Percentiles rank a stretch among this genome's conserved stretches.
Evolutionary conservation across 1,140 invertebrate species (phyloP).

Genomic region (Apis dorsata): DNA sequence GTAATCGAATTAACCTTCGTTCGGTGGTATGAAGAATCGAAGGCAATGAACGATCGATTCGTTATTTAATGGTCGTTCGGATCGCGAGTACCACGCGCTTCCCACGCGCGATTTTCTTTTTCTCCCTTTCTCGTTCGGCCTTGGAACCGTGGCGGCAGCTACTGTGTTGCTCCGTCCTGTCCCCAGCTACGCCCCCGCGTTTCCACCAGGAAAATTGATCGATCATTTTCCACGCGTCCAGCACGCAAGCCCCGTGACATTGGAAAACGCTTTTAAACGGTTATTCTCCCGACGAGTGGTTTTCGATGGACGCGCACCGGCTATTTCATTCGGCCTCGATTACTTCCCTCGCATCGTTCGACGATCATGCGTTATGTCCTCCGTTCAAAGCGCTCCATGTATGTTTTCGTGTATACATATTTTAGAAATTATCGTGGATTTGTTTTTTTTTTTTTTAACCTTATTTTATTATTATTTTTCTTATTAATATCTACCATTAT

Average conservation of each 20-base stretch:
- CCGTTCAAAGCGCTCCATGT: background rate
- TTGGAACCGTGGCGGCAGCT: background rate
- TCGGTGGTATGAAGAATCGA: too few species aligned
- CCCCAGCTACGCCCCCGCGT: background rate
- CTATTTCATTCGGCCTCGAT: conserved; percentile 6
- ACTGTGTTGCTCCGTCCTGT: background rate
- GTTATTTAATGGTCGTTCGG: background rate
- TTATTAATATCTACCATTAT: too few species aligned
- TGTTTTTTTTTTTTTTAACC: background rate
- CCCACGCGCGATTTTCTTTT: conserved; percentile 6
- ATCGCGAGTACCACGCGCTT: background rate
- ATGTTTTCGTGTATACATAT: background rate
- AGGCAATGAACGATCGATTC: too few species aligned
- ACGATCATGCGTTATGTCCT: background rate
- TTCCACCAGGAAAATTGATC: conserved; percentile 22
- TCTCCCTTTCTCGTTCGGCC: conserved; percentile 28
- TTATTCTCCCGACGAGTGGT: conserved; percentile 21
- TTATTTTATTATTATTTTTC: too few species aligned
- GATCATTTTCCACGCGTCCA: conserved; percentile 26
- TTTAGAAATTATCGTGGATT: background rate
- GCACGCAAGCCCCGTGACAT: conserved; percentile 25
- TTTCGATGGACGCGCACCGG: conserved; percentile 17
- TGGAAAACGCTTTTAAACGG: conserved; percentile 41
- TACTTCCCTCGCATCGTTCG: background rate
- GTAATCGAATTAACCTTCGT: too few species aligned